These are phyloP conservation scores for Macrosteles quadrilineatus DNA, from an alignment of 1,140 invertebrate species.

Conservation along the genomic window DNA sequence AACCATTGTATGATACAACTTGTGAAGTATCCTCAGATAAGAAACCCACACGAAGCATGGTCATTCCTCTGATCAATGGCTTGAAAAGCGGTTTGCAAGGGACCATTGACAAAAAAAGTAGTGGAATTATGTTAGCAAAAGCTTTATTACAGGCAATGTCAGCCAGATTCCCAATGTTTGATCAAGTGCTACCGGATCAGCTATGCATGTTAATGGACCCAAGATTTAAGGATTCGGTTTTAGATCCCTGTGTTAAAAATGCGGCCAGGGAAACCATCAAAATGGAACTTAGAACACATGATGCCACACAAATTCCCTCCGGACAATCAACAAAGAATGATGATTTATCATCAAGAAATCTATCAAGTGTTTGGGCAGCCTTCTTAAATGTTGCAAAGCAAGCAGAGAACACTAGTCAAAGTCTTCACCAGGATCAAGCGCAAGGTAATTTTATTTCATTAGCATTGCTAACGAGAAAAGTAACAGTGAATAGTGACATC, in stretches of 20 bases:
- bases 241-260: not conserved
- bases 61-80: conserved; percentile 13
- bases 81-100: not conserved
- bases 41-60: conserved; percentile 21
- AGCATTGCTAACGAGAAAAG: no score
- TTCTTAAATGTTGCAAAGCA: no score
- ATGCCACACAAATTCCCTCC: not conserved
- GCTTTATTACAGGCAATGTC: not conserved
- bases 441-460: no score
- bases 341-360: not conserved
- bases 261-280: not conserved
- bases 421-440: no score
- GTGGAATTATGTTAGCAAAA: not conserved
- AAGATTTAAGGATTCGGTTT: not conserved
- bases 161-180: not conserved
- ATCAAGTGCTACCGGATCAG: not conserved
- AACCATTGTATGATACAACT: conserved; percentile 24
- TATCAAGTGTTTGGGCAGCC: not conserved
- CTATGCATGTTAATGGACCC: not conserved
- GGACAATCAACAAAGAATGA: not conserved
- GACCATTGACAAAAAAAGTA: not conserved
- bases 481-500: no score
- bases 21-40: conserved; percentile 19
- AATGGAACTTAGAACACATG: not conserved
- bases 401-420: no score